Evolutionary conservation across 1,140 invertebrate genomes (phyloP), one percentile per base, ranked within the genome.

Genomic region (Berghia stephanieae): DNA sequence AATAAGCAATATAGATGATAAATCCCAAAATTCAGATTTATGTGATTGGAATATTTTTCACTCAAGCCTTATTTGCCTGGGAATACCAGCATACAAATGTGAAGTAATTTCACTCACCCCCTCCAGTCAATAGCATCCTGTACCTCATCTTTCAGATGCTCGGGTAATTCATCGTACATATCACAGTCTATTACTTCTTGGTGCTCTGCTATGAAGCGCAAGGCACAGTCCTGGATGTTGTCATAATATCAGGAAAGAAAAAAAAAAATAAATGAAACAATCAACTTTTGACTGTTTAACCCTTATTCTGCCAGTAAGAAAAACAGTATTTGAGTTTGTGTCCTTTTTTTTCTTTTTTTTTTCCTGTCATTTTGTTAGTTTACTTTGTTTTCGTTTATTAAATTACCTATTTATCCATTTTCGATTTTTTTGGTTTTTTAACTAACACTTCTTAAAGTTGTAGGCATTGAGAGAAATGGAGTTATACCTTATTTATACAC

Each of bases 121-220:
- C 79, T 75, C 86, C 85, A 86, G 24, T 80, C 78, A 40, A 87
- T 82, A 63, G 83, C 80, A 70, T 84, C 84, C 67, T 86, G 86
- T 21, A 93, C 90, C 87, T 92, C 92, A 72, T 92, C 90, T 84
- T 93, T 92, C 69, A 93, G 84, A 55, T 91, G 89, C 77, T 91
- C 90, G 5, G 92, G 92, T 71, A 93, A 86, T 82, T 93, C 92
- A 80, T 91, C 90, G 82, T 93, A 93, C 42, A 93, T 89, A 77
- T 93, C 93, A 83, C 89, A 90, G 71, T 92, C 91, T 49, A 91
- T 91, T n/a, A 93, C 82, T 73, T 91, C 89, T 31, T 92, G 90
- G 84, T 93, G 90, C 78, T 91, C 87, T 31, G 90, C 88, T 34
- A 93, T 89, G 83, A 91, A 93, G 69, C 87, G 89, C 63, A 93